Evolutionary conservation across 2,888 invertebrate genomes (phyloP), one percentile per base, ranked within the genome.

Genomic region (Lepidochitona cinerea): DNA sequence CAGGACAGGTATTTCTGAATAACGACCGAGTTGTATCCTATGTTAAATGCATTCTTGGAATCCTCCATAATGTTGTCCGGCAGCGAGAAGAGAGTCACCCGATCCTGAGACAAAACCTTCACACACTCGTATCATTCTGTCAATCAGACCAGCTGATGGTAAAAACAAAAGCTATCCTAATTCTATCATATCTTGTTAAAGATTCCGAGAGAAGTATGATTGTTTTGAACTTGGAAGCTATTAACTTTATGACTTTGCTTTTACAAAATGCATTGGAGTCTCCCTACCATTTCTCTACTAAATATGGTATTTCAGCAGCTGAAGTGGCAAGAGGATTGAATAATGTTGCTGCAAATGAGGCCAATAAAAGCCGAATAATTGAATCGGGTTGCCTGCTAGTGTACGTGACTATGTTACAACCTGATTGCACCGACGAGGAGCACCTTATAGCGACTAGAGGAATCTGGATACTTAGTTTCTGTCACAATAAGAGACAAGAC

Each of bases 391-490:
- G 77, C n/a, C 69, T 88, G 32, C 76, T 81, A 6, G 69, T 86
- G 49, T 87, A 83, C 70, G 76, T 83, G 37, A 69, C 72, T 1
- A 69, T 82, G 7, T 54, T 86, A 35, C 65, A 72, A 18, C 71
- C 75, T 32, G 81, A 80, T 5, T 74, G 74, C 37, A 64, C 75
- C 1, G 80, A 81, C 7, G 80, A 82, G 32, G 88, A 88, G 75
- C 81, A 84, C 41, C 80, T 79, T 54, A 73, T 85, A 35, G 84
- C 85, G 7, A 81, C 86, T 18, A 80, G 79, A 37, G 86, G 87
- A 12, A 70, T 89, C 3, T 89, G 89, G 89, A 85, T 86, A 26
- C 77, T 89, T 23, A 83, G 87, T 14, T 89, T 89, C 71, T 84
- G 84, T 75, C 76, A 81, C 29, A 81, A 82, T 64, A 88, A 87